Evolutionary conservation across 2,888 invertebrate genomes (phyloP), one percentile per base, ranked within the genome.

Genomic region (Chirona hameri): DNA sequence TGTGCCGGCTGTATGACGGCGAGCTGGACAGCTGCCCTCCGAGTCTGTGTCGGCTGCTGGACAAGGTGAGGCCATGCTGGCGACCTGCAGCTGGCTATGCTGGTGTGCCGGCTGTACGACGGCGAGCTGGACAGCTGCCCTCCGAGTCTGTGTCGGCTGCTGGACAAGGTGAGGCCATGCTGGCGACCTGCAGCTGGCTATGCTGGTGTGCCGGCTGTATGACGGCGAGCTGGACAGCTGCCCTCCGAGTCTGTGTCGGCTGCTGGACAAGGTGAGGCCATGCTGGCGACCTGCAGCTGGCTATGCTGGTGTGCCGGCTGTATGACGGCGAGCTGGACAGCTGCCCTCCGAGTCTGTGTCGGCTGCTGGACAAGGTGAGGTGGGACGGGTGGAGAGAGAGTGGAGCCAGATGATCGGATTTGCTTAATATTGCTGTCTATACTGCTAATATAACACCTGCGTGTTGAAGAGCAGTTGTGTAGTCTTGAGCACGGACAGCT

Each of bases 161-260:
- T 97, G 0, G 93, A 93, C 88, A 93, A 99, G 91, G 95, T 95
- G 88, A 89, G 81, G 93, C 95, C 85, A 96, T 98, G 87, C 89
- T 99, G 82, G 96, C 86, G 99, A 99, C 89, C 90, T 99, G 82
- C 99, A 99, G 88, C 88, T 99, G 84, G 99, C 99, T 0, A 93
- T 99, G 90, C 92, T 99, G 0, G 94, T 99, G 5, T 93, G 97
- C 0, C 91, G 99, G 27, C 90, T 99, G 14, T 98, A 97, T 27
- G 94, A 90, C 80, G 85, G 93, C 0, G 93, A 93, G 84, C 88
- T 89, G 83, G 94, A 92, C 86, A 90, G 91, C 31, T 90, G 92
- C 0, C 93, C 93, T 0, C 90, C 91, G 0, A 93, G 92, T 85
- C 91, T 96, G 85, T 93, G 91, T 86, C 91, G 93, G 85, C 89